Evolutionary conservation across 2,113 vertebrate species (phyloP), one percentile per base, ranked within the genome.

Genomic region (Pithys albifrons): DNA sequence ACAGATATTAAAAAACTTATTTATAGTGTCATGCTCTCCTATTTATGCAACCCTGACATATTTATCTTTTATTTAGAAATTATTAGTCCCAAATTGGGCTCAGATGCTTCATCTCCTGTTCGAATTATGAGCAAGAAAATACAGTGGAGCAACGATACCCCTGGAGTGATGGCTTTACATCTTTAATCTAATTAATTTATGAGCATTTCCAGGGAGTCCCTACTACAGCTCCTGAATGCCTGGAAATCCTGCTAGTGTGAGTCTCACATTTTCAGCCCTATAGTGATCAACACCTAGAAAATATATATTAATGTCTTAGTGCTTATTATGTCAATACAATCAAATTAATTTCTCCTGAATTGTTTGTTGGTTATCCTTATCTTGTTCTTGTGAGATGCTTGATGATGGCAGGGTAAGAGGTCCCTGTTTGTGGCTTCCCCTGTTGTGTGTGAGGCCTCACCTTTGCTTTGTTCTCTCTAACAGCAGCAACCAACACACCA

Each of bases 21-120:
- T 96, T 92, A 81, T 84, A 84, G 75, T 55, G 31, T 52, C 19
- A 8, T 19, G 31, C 14, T 92, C 61, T 59, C 80, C 45, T 86
- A 1, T 80, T 96, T 86, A 67, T 83, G 55, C 73, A 76, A 93
- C 67, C 12, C 51, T 65, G 31, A 71, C 57, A 45, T 59, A 83
- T 90, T 88, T 94, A 85, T 93, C 62, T 93, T 91, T 95, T 70
- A 62, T 90, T 90, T 92, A 65, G 57, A 80, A 96, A 94, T 91
- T 75, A 91, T 91, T 94, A 86, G 61, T 93, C 88, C 79, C 82
- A 86, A 86, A 86, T 28, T 92, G 39, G 31, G 41, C 61, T 94
- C 87, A 79, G 77, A 85, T 70, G 58, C 64, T 91, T 91, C 54
- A n/a, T 88, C 49, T 73, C 22, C 48, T 80, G 52, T 85, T 67